Evolutionary conservation across 2,113 vertebrate genomes (phyloP).

Genomic region (Gambusia affinis): DNA sequence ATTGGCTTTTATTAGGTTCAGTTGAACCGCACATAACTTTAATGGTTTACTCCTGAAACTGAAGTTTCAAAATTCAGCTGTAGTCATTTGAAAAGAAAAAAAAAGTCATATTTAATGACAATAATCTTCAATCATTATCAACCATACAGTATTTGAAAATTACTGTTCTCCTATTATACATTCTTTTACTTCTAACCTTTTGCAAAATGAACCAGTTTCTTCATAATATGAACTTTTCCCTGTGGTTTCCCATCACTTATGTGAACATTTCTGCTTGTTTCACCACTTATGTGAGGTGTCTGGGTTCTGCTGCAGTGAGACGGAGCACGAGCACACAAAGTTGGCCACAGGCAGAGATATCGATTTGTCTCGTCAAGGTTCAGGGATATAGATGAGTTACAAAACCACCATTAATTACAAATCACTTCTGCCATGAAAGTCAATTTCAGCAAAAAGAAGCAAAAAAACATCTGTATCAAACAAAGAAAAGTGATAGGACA

Average conservation of each 20-base stretch:
- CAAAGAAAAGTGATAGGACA: conserved; percentile 63
- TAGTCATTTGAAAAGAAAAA: neutral
- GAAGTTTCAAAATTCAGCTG: neutral
- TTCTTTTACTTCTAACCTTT: neutral
- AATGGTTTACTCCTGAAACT: no score
- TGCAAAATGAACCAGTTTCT: neutral
- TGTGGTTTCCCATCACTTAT: conserved; percentile 19
- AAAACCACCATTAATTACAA: conserved; percentile 81
- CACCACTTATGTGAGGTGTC: conserved; percentile 15
- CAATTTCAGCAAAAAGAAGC: conserved; percentile 65
- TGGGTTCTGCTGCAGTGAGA: conserved; percentile 41
- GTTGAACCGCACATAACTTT: no score
- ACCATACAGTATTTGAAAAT: neutral
- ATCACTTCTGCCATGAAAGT: conserved; percentile 79
- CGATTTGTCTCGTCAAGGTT: conserved; percentile 73
- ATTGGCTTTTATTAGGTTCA: neutral
- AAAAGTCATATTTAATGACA: neutral
- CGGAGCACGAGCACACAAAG: conserved; percentile 30
- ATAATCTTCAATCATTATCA: no score
- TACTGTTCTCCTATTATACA: no score
- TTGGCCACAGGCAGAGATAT: conserved; percentile 70
- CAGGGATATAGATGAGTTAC: conserved; percentile 75
- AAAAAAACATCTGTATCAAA: conserved; percentile 59
- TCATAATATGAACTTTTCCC: neutral
- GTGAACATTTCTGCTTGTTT: conserved; percentile 1